Conservation (phyloP, 2,113 vertebrate genomes). For the Microtus ochrogaster region DNA sequence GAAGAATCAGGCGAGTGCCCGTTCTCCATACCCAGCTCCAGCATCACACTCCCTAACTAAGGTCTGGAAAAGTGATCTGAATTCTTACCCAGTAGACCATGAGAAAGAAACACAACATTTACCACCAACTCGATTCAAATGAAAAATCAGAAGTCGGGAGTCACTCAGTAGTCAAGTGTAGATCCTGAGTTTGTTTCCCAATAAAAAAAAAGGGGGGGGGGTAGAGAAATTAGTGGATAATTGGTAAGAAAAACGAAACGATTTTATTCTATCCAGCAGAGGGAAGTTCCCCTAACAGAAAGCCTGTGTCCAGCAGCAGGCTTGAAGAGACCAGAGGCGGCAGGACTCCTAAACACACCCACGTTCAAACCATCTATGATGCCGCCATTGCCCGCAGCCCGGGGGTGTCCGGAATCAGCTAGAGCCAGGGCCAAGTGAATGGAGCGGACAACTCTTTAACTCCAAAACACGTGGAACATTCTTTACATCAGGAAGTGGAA, state of each 20-base stretch:
- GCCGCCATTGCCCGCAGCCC: not conserved
- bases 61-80: not conserved
- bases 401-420: not conserved
- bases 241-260: not conserved
- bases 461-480: not conserved
- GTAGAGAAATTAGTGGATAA: not conserved
- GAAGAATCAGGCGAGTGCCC: not conserved
- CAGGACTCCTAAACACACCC: not conserved
- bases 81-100: not conserved
- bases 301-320: not conserved
- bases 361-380: not conserved
- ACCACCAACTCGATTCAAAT: not conserved
- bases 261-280: not conserved
- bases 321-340: not conserved
- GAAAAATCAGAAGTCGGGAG: not conserved
- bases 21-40: not conserved
- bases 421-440: not conserved
- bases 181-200: not conserved
- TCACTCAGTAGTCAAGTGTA: not conserved
- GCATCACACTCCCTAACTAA: not conserved
- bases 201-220: too few relatives aligned
- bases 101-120: not conserved
- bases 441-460: not conserved
- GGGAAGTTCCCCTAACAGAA: conserved; percentile 21
- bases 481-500: not conserved